Base-by-base conservation (phyloP, 2,113 vertebrate genomes). In the Sebastes schlegelii region DNA sequence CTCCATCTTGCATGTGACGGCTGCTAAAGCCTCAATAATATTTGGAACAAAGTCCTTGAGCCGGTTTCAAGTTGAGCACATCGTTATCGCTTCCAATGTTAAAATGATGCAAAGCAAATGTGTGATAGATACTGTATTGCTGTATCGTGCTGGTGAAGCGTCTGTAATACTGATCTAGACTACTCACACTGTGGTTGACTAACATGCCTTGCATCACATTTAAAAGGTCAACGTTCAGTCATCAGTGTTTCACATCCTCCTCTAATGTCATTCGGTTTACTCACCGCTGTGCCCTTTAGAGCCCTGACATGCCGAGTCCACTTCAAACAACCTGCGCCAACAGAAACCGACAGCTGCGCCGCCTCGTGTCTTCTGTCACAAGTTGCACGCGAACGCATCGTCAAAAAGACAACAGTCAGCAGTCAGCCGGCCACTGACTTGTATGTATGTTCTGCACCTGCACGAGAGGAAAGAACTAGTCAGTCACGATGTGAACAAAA, bases 181-280 rank as follows among this genome's bases (percentile, higher is more conserved):
- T 17, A 19, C 70, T 63, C 66, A 62, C 19, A 3, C 74, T n/a
- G 66, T 48, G 67, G 46, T 42, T 86, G 87, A 86, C 73, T 54
- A 26, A 66, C 66, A 4, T 48, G 67, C 45, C 17, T 80, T 86
- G 60, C 82, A 83, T 91, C 82, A 87, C 75, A 61, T 73, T 86
- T 63, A 64, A 88, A 92, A 93, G 92, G 89, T 89, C 89, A 90
- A 11, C 73, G 21, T 52, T 85, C 82, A 90, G 84, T 86, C 86
- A 87, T 81, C 79, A 68, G 55, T 19, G 84, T 87, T 84, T 78
- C 84, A 84, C 82, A 77, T 80, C 74, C 61, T 85, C 19, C 63
- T 51, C 71, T 83, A 80, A 89, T 89, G 87, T 77, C 76, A 72
- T 83, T 79, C 60, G 52, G 69, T 85, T 91, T 86, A 76, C 85